Base-by-base conservation (phyloP, 2,113 vertebrate species). In the Tachuris rubrigastra region DNA sequence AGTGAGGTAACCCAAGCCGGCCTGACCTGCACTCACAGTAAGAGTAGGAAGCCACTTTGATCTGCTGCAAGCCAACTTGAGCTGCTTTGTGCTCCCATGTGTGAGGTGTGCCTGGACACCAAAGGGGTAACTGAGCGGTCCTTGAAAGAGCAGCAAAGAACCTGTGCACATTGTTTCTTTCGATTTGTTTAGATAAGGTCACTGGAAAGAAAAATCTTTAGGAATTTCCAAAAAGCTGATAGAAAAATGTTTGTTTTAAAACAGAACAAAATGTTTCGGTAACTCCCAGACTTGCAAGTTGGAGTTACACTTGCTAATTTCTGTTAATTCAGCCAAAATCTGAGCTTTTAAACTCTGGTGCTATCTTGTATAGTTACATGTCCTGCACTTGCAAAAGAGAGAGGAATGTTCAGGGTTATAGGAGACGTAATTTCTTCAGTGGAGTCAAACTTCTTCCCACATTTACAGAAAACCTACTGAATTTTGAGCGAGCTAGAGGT, bases 121-220 rank as follows among this genome's bases (percentile, higher is more conserved):
- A 47, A 66, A 50, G 20, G 14, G 20, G 6, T 46, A 69, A 58
- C n/a, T 14, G 24, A 65, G 55, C 24, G 58, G 24, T 30, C 18
- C 24, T 5, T n/a, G n/a, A n/a, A n/a, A n/a, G n/a, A n/a, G n/a
- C n/a, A 69, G 87, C 63, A 66, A 88, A 79, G 50, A 96, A 85
- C 3, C 7, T 3, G 2, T 60, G 71, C n/a, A 46, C 10, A 24
- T 27, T 1, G 2, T 62, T 91, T 96, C 49, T 79, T 97, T 89
- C 85, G n/a, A 83, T 90, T 83, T 88, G 55, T 88, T 95, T 92
- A 86, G 79, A 88, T 74, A 94, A 88, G 37, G 41, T 80, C 68
- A n/a, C 50, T 92, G 46, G 53, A 94, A 95, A 95, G 53, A 86
- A 95, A 92, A 67, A 93, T 74, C 25, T 52, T 62, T 12, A 39